Conservation (phyloP, 2,888 invertebrate species). For the Quadriops clusia region DNA sequence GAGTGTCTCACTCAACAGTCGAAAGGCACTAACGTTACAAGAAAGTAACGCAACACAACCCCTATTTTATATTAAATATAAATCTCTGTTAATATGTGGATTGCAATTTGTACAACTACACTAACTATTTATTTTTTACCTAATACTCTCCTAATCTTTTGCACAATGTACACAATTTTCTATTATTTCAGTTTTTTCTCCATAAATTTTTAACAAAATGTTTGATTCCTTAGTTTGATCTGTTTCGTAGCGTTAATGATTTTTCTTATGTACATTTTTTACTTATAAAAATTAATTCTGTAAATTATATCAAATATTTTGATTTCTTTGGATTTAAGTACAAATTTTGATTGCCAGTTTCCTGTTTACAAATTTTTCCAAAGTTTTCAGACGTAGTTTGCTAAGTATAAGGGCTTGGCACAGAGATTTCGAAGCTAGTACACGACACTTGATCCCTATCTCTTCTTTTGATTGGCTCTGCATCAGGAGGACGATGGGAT, state of each 20-base stretch:
- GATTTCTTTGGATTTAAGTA: slow-evolving; percentile 15
- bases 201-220: no score
- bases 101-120: slow-evolving; percentile 25
- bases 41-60: slow-evolving; percentile 34
- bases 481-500: slow-evolving; percentile 87
- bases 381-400: no score
- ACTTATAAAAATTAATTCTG: slow-evolving; percentile 1
- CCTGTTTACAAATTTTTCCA: no score
- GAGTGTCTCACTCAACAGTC: slow-evolving; percentile 39
- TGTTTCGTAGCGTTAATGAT: slow-evolving; percentile 21
- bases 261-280: slow-evolving; percentile 6
- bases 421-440: slow-evolving; percentile 24
- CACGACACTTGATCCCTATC: slow-evolving; percentile 21
- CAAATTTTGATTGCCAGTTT: slow-evolving; percentile 31
- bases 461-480: slow-evolving; percentile 45
- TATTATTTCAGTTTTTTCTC: slow-evolving; percentile 3
- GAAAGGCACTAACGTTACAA: slow-evolving; percentile 39
- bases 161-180: slow-evolving; percentile 5
- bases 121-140: slow-evolving; percentile 8
- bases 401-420: slow-evolving; percentile 36
- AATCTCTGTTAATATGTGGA: slow-evolving; percentile 35
- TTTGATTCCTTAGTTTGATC: slow-evolving; percentile 25
- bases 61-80: slow-evolving; percentile 36
- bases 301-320: slow-evolving; percentile 10
- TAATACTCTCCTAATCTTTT: slow-evolving; percentile 5